These are phyloP conservation scores for Pandemis heparana DNA, from an alignment of 2,888 invertebrate genomes.

Conservation along the genomic window DNA sequence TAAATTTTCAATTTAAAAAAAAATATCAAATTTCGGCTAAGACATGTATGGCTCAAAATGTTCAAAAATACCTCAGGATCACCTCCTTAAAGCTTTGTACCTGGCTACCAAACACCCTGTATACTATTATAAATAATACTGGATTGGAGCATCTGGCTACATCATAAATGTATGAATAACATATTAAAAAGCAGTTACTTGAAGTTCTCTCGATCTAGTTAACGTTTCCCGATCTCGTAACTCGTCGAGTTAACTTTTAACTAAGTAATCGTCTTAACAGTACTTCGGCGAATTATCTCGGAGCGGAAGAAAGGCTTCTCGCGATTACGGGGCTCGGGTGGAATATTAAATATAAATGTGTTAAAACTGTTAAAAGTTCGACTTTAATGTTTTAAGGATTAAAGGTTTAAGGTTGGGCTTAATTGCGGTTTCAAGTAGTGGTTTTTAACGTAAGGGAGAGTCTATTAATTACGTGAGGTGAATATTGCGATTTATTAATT, in stretches of 20 bases:
- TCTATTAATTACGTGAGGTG: no score
- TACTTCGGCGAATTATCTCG: neutral
- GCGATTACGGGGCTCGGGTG: neutral
- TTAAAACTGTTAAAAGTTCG: neutral
- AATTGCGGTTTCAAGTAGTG: neutral
- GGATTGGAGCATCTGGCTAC: no score
- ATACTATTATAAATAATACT: no score
- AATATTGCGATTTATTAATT: no score
- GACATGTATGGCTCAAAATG: no score
- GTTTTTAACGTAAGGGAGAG: no score
- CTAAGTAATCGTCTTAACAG: slow-evolving; percentile 9
- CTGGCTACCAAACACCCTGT: no score
- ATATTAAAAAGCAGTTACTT: neutral
- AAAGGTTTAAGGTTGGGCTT: neutral
- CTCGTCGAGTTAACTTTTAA: neutral
- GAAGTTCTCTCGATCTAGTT: slow-evolving; percentile 1
- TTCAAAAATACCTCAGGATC: no score
- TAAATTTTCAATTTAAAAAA: no score
- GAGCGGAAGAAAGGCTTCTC: neutral
- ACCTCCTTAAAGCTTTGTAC: no score
- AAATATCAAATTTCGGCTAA: no score
- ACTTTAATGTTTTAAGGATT: neutral
- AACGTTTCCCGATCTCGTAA: neutral
- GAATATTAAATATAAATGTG: slow-evolving; percentile 11
- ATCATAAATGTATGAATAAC: neutral